A percentile compares a stretch with the other conserved stretches of the same genome.
phyloP scores from a whole-genome alignment of 2,797 vertebrate genomes.

The Protonibea diacanthus region DNA sequence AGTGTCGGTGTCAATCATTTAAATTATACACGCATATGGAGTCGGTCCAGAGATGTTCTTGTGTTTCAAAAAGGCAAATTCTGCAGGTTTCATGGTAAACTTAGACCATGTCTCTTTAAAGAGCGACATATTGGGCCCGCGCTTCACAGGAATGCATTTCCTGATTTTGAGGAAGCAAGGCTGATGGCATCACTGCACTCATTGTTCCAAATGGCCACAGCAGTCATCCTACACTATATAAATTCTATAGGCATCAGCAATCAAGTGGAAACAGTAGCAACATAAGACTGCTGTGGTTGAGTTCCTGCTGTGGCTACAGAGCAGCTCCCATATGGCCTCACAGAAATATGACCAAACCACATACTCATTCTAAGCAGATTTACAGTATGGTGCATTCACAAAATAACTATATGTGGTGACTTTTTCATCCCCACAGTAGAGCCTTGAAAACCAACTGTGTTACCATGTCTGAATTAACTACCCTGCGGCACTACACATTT shows the following conservation, averaged over 20 bases:
- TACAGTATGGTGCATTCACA: neutral
- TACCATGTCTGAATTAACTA: neutral
- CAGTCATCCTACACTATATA: slow-evolving; percentile 57
- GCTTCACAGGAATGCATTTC: slow-evolving; percentile 52
- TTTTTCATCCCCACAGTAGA: neutral
- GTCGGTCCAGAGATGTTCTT: slow-evolving; percentile 33
- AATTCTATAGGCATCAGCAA: slow-evolving; percentile 59
- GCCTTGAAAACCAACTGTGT: no score
- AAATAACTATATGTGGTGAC: neutral
- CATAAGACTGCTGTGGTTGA: slow-evolving; percentile 47
- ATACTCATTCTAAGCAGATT: neutral
- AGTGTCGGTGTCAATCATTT: slow-evolving; percentile 49
- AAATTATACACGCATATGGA: slow-evolving; percentile 31
- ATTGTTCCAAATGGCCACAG: slow-evolving; percentile 53
- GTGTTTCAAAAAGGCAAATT: slow-evolving; percentile 51
- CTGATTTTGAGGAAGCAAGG: slow-evolving; percentile 47
- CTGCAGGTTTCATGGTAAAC: slow-evolving; percentile 52
- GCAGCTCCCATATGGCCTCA: slow-evolving; percentile 10
- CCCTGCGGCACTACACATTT: neutral
- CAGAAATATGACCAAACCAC: slow-evolving; percentile 18
- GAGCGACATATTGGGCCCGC: slow-evolving; percentile 31
- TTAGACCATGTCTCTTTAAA: slow-evolving; percentile 46
- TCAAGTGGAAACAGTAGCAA: slow-evolving; percentile 69
- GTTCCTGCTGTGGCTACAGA: slow-evolving; percentile 38
- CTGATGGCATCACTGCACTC: slow-evolving; percentile 60